Evolutionary conservation across 1,140 invertebrate genomes (phyloP).

Genomic region (Temnothorax longispinosus): DNA sequence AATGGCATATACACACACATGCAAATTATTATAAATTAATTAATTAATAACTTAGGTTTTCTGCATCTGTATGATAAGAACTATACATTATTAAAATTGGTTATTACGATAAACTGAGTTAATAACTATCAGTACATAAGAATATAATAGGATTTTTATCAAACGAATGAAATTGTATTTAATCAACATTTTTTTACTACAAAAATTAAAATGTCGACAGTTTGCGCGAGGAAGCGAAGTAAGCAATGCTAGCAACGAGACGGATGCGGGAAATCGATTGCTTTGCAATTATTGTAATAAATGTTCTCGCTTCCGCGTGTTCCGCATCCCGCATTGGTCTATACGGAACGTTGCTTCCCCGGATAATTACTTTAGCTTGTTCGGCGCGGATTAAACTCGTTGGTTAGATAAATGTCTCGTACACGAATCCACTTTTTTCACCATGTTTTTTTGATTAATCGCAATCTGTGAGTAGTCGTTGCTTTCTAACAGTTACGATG

Average conservation of each 20-base stretch:
- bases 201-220: not conserved
- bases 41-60: not conserved
- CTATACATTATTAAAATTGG: not conserved
- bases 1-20: not conserved
- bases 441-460: slow-evolving; percentile 8
- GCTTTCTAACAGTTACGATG: not conserved
- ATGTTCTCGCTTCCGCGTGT: slow-evolving; percentile 11
- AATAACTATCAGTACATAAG: not conserved
- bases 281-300: slow-evolving; percentile 22
- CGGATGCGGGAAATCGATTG: not conserved
- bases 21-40: not conserved
- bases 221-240: not conserved
- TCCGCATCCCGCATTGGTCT: not conserved
- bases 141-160: not conserved
- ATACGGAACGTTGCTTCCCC: not conserved
- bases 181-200: not conserved
- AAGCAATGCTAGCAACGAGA: not conserved
- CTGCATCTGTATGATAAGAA: not conserved
- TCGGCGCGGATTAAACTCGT: slow-evolving; percentile 13
- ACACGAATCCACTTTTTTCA: not conserved
- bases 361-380: slow-evolving; percentile 41
- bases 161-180: not conserved
- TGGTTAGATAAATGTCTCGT: slow-evolving; percentile 9
- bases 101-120: not conserved
- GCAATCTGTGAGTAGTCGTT: not conserved